Evolutionary conservation across 92 coral and sea anemone species (phyloP), one percentile per base, ranked within the genome.

Genomic region (Muricea muricata): DNA sequence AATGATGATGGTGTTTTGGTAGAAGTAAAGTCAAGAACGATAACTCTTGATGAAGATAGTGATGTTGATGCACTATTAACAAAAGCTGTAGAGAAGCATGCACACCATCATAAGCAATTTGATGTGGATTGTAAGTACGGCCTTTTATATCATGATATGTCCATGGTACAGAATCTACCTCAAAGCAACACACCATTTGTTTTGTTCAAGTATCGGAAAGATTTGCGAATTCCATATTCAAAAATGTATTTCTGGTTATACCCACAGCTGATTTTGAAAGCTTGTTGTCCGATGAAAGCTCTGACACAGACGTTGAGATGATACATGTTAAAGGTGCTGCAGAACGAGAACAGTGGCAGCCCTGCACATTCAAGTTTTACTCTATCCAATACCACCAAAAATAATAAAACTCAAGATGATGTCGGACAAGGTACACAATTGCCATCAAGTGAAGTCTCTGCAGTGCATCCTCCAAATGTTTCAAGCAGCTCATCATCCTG

Each of bases 201-300:
- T 29, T 33, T 91, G 33, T 66, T 83, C 57, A 83, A 84, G 28
- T 91, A 91, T 80, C 82, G 86, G 42, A 41, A 82, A 30, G 94
- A 91, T 60, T 78, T 88, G 65, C 84, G 81, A 10, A 82, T 88
- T 71, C 90, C 92, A 23, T 91, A 91, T 78, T 88, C 94, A 65
- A 91, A 88, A 79, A 75, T 91, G 35, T 88, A 85, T 45, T 91
- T 90, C 66, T 91, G 94, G 94, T 78, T 91, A 37, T 91, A 88
- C 76, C 71, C 75, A 9, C 76, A 88, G 86, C 84, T 23, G 94
- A 91, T 15, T 81, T 85, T 82, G 90, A 88, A 66, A 85, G 57
- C 72, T 74, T 65, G 39, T 31, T 66, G 83, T 71, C 54, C 52
- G 82, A 84, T 23, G 55, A 61, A 47, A 40, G 84, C 61, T 15